Evolutionary conservation across 2,888 invertebrate species (phyloP).

Genomic region (Plagodis pulveraria): DNA sequence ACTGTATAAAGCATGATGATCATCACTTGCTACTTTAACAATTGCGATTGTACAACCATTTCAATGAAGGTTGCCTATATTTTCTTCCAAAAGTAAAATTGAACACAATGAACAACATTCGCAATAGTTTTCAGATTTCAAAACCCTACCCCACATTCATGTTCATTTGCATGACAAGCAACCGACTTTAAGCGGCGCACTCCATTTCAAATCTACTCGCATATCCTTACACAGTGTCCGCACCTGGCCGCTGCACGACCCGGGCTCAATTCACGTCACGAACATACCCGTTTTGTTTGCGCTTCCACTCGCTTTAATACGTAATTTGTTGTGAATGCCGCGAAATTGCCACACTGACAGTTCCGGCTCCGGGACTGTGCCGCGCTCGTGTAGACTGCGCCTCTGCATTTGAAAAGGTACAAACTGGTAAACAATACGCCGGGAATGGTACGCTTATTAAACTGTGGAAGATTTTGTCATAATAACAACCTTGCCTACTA

Average conservation of each 20-base stretch:
- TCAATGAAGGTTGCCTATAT: too few species aligned
- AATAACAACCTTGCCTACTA: too few species aligned
- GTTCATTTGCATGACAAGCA: too few species aligned
- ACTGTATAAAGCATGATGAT: too few species aligned
- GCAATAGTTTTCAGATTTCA: too few species aligned
- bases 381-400: slow-evolving; percentile 1
- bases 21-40: too few species aligned
- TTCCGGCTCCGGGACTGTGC: slow-evolving; percentile 42
- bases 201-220: slow-evolving; percentile 26
- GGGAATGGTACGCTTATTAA: background rate
- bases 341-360: slow-evolving; percentile 80
- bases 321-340: slow-evolving; percentile 83
- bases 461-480: too few species aligned
- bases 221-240: slow-evolving; percentile 40
- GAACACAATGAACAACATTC: too few species aligned
- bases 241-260: slow-evolving; percentile 54
- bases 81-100: too few species aligned
- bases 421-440: slow-evolving; percentile 60
- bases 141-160: too few species aligned
- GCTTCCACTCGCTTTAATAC: slow-evolving; percentile 82
- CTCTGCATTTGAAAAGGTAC: slow-evolving; percentile 76
- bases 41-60: too few species aligned
- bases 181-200: background rate
- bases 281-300: slow-evolving; percentile 81
- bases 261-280: slow-evolving; percentile 78